These are phyloP conservation scores for Xerus rutilus DNA, from an alignment of 2,797 vertebrate genomes.

Conservation along the genomic window DNA sequence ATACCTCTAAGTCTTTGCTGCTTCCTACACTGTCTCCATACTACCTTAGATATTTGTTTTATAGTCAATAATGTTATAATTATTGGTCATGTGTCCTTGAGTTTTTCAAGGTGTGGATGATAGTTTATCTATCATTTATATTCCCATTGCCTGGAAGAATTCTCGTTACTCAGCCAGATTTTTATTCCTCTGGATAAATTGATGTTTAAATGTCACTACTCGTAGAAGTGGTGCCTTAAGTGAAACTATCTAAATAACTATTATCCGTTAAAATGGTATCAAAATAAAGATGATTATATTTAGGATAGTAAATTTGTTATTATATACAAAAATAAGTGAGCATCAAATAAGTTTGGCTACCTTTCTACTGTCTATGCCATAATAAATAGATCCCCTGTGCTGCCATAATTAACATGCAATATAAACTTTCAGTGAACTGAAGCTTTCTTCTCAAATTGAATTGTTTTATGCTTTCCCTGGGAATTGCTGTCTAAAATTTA, in stretches of 20 bases:
- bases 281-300: not conserved
- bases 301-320: not conserved
- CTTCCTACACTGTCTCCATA: not conserved
- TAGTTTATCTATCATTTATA: not conserved
- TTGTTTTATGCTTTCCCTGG: conserved; percentile 45
- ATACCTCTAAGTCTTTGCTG: not conserved
- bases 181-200: not conserved
- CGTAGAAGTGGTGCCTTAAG: not conserved
- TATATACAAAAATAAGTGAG: not conserved
- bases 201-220: not conserved
- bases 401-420: not conserved
- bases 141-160: not conserved
- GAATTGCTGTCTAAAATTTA: conserved; percentile 49
- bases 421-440: conserved; percentile 15
- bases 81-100: not conserved
- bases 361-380: not conserved
- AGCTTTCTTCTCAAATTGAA: conserved; percentile 58
- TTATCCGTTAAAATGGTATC: not conserved
- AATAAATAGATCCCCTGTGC: not conserved
- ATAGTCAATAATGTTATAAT: not conserved
- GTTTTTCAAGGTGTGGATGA: not conserved
- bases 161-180: not conserved
- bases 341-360: not conserved
- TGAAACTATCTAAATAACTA: not conserved
- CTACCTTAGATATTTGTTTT: not conserved